Percentiles rank a stretch among this genome's conserved stretches.
Conservation (phyloP, 2,797 vertebrate species). For the Novumbra hubbsi region DNA sequence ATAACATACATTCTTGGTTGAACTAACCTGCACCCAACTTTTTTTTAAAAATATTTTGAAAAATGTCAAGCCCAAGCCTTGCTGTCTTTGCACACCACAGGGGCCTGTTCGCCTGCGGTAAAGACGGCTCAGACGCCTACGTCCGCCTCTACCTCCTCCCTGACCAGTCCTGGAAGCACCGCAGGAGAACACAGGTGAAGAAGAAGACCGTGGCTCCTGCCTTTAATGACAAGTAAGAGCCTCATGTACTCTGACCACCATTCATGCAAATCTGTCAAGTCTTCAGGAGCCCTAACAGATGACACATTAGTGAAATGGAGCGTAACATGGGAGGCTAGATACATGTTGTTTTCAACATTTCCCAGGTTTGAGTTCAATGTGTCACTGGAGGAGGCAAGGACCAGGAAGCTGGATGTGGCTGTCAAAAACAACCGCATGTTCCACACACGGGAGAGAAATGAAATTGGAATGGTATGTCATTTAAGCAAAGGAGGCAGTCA, state of each 20-base stretch:
- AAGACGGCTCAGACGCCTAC: conserved; percentile 86
- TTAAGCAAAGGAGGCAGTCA: not conserved
- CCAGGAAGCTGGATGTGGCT: conserved; percentile 83
- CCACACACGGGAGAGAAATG: conserved; percentile 83
- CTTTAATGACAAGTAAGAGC: conserved; percentile 86
- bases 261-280: too few relatives aligned
- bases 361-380: conserved; percentile 89
- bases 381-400: conserved; percentile 78
- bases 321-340: not conserved
- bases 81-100: conserved; percentile 57
- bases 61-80: not conserved
- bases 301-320: not conserved
- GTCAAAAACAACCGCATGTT: conserved; percentile 91
- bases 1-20: too few relatives aligned
- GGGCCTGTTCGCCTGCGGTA: conserved; percentile 79
- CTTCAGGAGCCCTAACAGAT: not conserved
- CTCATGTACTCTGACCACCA: not conserved
- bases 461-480: conserved; percentile 87
- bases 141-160: conserved; percentile 92
- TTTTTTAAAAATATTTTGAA: too few relatives aligned
- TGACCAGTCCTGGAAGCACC: conserved; percentile 84
- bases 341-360: not conserved
- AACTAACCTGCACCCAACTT: too few relatives aligned
- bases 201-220: conserved; percentile 83
- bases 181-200: conserved; percentile 86